Evolutionary conservation across 2,113 vertebrate genomes (phyloP).

Genomic region (Colaptes auratus): DNA sequence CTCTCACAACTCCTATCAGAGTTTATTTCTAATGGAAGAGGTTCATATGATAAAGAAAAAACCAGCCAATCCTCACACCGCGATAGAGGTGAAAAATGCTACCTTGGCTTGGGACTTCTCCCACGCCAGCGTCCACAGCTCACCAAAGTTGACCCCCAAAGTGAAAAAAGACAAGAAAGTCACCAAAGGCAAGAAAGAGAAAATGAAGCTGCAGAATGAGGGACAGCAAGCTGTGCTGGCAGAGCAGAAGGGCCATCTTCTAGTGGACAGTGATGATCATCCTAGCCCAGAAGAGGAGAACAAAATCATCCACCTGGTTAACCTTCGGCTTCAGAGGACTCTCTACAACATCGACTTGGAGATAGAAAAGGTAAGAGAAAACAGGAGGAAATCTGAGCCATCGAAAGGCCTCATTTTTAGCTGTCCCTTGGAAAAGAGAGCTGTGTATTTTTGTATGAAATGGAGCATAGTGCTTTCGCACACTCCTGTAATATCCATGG

Average conservation of each 20-base stretch:
- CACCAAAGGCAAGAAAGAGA: constrained; percentile 77
- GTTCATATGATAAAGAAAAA: constrained; percentile 86
- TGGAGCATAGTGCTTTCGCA: background rate
- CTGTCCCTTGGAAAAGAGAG: background rate
- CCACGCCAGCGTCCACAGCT: constrained; percentile 87
- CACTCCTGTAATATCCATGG: constrained; percentile 35
- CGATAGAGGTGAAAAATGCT: constrained; percentile 88
- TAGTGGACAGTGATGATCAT: constrained; percentile 81
- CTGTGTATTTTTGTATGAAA: background rate
- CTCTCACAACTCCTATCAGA: constrained; percentile 88
- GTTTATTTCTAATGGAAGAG: constrained; percentile 94
- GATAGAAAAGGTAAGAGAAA: constrained; percentile 79
- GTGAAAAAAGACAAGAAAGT: constrained; percentile 81
- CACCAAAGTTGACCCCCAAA: constrained; percentile 88
- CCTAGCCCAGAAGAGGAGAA: constrained; percentile 83
- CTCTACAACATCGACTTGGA: constrained; percentile 87
- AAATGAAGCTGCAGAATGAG: constrained; percentile 71
- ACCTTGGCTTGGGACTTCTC: constrained; percentile 91
- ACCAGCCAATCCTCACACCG: constrained; percentile 83
- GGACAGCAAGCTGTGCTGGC: constrained; percentile 80
- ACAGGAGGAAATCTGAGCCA: background rate
- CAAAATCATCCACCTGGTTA: constrained; percentile 73
- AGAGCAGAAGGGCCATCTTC: constrained; percentile 86
- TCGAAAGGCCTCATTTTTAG: background rate
- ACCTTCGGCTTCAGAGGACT: constrained; percentile 84